Percentiles rank a stretch among this genome's conserved stretches.
Conservation (phyloP, 2,797 vertebrate genomes). For the Poliocrania exsul region DNA sequence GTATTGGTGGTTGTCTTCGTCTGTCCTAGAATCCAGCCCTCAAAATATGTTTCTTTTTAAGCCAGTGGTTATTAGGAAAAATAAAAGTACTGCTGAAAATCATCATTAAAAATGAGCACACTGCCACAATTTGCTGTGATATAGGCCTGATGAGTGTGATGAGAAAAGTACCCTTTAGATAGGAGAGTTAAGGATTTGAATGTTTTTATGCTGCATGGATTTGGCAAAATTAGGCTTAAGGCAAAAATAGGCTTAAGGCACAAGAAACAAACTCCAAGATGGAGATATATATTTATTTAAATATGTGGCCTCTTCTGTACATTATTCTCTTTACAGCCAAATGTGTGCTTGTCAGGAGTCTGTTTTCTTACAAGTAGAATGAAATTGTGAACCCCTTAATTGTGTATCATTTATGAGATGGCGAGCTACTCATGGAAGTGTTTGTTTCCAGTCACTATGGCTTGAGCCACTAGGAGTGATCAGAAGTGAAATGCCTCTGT, state of each 20-base stretch:
- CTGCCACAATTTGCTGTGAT: background rate
- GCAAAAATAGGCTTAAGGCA: background rate
- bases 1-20: rapidly evolving
- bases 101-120: background rate
- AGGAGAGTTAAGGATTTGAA: background rate
- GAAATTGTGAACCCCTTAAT: background rate
- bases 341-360: background rate
- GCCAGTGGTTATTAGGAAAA: background rate
- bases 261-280: background rate
- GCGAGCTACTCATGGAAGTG: background rate
- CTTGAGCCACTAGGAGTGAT: background rate
- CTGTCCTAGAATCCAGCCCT: background rate
- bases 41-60: background rate
- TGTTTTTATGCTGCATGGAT: background rate
- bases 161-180: background rate
- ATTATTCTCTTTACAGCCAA: background rate
- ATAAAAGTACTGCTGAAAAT: background rate
- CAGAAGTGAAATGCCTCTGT: background rate
- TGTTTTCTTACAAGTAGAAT: background rate
- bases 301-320: background rate
- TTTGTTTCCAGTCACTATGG: background rate
- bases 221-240: background rate
- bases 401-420: background rate
- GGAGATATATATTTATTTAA: background rate
- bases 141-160: background rate